Evolutionary conservation across 2,797 vertebrate genomes (phyloP).

Genomic region (Pagetopsis macropterus): DNA sequence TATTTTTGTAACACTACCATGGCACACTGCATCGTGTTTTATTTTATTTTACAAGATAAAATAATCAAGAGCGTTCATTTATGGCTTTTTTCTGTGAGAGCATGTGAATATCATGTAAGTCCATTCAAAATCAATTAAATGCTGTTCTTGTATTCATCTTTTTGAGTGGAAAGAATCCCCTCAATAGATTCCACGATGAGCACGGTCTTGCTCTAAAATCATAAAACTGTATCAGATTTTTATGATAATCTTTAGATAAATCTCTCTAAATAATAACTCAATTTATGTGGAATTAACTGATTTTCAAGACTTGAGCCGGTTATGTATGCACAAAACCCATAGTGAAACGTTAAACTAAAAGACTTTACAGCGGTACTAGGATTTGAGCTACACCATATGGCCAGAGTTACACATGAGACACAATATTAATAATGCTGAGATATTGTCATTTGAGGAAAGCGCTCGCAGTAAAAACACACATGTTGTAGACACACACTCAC

Average conservation of each 20-base stretch:
- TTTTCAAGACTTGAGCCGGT: slow-evolving; percentile 37
- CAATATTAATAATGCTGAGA: slow-evolving; percentile 33
- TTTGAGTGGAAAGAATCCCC: neutral
- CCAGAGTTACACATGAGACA: slow-evolving; percentile 21
- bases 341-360: slow-evolving; percentile 20
- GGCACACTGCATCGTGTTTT: slow-evolving; percentile 10
- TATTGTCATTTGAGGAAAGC: slow-evolving; percentile 38
- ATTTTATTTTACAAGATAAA: slow-evolving; percentile 20
- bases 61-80: neutral
- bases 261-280: slow-evolving; percentile 23
- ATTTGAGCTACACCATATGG: slow-evolving; percentile 31
- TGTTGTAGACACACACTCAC: neutral
- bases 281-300: slow-evolving; percentile 43
- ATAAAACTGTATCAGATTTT: slow-evolving; percentile 27
- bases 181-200: neutral
- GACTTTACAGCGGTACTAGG: neutral
- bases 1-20: slow-evolving; percentile 24
- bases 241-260: slow-evolving; percentile 41
- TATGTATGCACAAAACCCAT: slow-evolving; percentile 11
- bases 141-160: slow-evolving; percentile 1
- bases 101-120: neutral
- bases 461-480: slow-evolving; percentile 11
- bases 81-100: neutral
- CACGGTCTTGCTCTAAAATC: slow-evolving; percentile 14
- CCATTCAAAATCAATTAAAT: slow-evolving; percentile 4